Conservation (phyloP, 2,113 vertebrate genomes). For the Silurus meridionalis region DNA sequence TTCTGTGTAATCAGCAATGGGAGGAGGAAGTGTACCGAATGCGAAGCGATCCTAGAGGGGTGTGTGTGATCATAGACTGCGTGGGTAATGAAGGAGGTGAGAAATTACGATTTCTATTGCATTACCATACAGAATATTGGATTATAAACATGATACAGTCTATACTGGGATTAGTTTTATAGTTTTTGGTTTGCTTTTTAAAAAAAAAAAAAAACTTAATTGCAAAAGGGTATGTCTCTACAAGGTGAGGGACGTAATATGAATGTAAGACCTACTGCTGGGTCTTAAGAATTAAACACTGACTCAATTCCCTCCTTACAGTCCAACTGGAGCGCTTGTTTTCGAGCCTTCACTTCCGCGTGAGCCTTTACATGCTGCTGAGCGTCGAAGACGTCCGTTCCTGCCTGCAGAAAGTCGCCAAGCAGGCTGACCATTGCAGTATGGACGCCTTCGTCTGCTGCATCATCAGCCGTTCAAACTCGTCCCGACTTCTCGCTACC, state of each 20-base stretch:
- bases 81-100: slow-evolving; percentile 84
- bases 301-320: slow-evolving; percentile 55
- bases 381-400: slow-evolving; percentile 25
- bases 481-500: slow-evolving; percentile 74
- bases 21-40: slow-evolving; percentile 78
- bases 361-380: slow-evolving; percentile 66
- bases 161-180: no score
- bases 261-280: no score
- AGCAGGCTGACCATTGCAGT: slow-evolving; percentile 59
- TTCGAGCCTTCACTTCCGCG: slow-evolving; percentile 71
- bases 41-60: slow-evolving; percentile 74
- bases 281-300: neutral
- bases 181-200: no score
- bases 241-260: no score
- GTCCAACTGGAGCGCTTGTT: slow-evolving; percentile 77
- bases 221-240: no score
- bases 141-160: neutral
- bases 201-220: no score
- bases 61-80: slow-evolving; percentile 92
- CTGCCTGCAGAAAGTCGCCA: slow-evolving; percentile 59
- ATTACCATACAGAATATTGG: neutral
- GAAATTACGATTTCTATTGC: slow-evolving; percentile 50
- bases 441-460: slow-evolving; percentile 81
- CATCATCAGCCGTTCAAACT: slow-evolving; percentile 80
- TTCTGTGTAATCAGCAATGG: slow-evolving; percentile 55